phyloP scores from a whole-genome alignment of 2,888 invertebrate species.

The Schrankia costaestrigalis region DNA sequence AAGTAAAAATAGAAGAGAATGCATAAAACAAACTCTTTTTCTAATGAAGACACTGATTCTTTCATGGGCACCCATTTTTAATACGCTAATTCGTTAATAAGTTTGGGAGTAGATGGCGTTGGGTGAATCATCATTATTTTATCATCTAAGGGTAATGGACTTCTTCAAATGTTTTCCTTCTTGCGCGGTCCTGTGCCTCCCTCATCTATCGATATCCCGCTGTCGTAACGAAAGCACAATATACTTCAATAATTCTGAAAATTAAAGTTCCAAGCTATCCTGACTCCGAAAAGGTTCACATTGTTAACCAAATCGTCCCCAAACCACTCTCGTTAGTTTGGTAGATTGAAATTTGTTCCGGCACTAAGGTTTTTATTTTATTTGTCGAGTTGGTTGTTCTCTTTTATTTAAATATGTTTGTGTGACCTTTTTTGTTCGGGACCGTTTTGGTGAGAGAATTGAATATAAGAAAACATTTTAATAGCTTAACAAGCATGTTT shows the following conservation, averaged over 20 bases:
- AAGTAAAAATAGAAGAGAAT: too few relatives aligned
- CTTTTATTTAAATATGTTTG: conserved; percentile 19
- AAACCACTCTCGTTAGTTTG: conserved; percentile 46
- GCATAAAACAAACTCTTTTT: too few relatives aligned
- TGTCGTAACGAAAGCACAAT: too few relatives aligned
- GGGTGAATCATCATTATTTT: too few relatives aligned
- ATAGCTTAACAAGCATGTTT: too few relatives aligned
- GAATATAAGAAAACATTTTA: neutral
- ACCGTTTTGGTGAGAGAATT: neutral
- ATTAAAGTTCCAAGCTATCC: conserved; percentile 6
- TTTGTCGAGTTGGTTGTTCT: conserved; percentile 35
- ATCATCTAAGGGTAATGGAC: too few relatives aligned
- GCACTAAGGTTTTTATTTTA: conserved; percentile 60
- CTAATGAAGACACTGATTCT: too few relatives aligned
- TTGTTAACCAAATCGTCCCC: conserved; percentile 64
- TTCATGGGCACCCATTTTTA: too few relatives aligned
- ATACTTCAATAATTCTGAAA: neutral
- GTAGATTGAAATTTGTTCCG: conserved; percentile 65
- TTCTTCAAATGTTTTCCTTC: too few relatives aligned
- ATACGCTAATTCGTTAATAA: too few relatives aligned
- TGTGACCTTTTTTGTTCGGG: conserved; percentile 6
- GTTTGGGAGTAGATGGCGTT: too few relatives aligned
- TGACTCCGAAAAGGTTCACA: conserved; percentile 38
- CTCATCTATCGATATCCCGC: neutral
- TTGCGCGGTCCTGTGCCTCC: neutral